Percentiles rank a stretch among this genome's conserved stretches.
Conservation (phyloP, 2,888 invertebrate genomes). For the Drosophila merina region DNA sequence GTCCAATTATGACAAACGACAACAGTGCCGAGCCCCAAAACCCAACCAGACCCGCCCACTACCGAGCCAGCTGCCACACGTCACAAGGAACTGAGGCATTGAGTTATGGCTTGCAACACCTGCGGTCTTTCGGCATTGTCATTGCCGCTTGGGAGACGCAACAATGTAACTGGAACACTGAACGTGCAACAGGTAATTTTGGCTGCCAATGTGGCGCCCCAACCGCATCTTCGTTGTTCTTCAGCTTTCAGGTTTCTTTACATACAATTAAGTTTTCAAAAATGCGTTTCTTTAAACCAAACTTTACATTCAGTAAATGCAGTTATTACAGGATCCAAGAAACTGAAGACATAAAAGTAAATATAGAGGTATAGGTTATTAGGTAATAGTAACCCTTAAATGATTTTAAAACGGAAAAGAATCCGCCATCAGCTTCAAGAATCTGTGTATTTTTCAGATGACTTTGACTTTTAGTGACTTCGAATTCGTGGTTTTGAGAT, state of each 20-base stretch:
- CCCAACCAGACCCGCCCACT: conserved; percentile 12
- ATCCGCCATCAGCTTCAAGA: no score
- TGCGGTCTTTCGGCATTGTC: conserved; percentile 57
- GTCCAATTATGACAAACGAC: conserved; percentile 72
- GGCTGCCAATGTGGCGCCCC: background rate
- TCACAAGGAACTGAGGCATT: conserved; percentile 57
- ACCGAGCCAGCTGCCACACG: conserved; percentile 45
- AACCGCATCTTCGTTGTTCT: conserved; percentile 36
- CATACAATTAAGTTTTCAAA: background rate
- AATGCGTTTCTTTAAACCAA: background rate
- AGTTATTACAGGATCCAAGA: background rate
- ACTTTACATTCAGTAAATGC: background rate
- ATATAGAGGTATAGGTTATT: no score
- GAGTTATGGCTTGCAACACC: conserved; percentile 66
- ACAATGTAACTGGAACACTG: conserved; percentile 34
- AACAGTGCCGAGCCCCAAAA: conserved; percentile 26
- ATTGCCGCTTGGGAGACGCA: conserved; percentile 46
- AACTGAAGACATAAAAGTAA: no score
- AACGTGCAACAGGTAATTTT: conserved; percentile 6
- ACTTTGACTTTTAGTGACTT: background rate
- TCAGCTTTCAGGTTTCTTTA: conserved; percentile 1
- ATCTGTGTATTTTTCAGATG: background rate
- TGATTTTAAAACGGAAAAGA: no score
- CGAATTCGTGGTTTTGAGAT: conserved; percentile 36
- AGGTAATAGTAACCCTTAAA: no score